Percentiles rank a stretch among this genome's conserved stretches.
phyloP scores from a whole-genome alignment of 2,888 invertebrate genomes.

The Leptopterna dolabrata region DNA sequence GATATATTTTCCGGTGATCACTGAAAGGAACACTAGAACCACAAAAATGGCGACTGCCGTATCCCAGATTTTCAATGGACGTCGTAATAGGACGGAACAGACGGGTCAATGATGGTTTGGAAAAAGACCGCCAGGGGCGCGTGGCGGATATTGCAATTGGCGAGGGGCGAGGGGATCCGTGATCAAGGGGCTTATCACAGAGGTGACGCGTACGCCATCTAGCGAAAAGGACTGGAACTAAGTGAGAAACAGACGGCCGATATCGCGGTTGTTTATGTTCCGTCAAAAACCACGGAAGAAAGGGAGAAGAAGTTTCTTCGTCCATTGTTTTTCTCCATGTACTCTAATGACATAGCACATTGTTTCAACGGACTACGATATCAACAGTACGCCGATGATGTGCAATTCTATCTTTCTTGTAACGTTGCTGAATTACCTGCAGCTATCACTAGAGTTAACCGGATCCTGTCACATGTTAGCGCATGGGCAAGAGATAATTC shows the following conservation, averaged over 20 bases:
- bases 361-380: no score
- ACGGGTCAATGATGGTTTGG: conserved; percentile 64
- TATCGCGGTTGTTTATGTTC: no score
- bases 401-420: no score
- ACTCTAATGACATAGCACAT: no score
- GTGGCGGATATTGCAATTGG: neutral
- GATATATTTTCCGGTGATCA: conserved; percentile 20
- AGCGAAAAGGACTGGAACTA: neutral
- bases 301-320: no score
- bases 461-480: no score
- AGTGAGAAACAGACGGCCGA: neutral
- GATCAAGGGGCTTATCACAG: neutral
- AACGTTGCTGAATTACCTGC: no score
- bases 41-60: conserved; percentile 63
- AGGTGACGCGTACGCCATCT: neutral
- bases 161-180: neutral
- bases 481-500: no score
- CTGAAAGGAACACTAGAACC: conserved; percentile 31
- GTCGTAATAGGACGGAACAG: conserved; percentile 62
- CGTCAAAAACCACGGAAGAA: no score
- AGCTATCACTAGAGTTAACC: no score
- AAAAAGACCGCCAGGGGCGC: conserved; percentile 56
- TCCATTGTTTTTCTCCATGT: no score
- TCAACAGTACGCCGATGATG: no score
- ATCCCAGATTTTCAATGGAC: conserved; percentile 64